These are phyloP conservation scores for Poicephalus meyeri DNA, from an alignment of 2,113 vertebrate genomes.

Conservation along the genomic window DNA sequence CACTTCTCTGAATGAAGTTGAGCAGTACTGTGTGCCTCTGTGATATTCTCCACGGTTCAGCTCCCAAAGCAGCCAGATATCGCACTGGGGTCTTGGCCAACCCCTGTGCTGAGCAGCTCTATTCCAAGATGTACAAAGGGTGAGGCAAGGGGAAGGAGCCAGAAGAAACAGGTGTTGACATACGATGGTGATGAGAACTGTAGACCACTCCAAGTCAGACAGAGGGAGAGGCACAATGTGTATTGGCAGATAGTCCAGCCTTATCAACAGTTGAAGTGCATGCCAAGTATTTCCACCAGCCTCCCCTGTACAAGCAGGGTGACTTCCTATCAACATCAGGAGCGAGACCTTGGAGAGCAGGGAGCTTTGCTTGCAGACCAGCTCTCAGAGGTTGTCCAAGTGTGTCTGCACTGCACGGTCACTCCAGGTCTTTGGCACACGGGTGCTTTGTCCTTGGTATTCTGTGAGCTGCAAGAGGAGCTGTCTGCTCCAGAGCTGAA, in stretches of 20 bases:
- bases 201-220: slow-evolving; percentile 66
- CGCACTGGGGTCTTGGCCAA: not conserved
- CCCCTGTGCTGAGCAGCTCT: not conserved
- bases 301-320: slow-evolving; percentile 1
- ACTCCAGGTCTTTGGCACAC: not conserved
- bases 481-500: not conserved
- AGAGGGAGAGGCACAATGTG: slow-evolving; percentile 48
- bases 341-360: not conserved
- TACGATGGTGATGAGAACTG: not conserved
- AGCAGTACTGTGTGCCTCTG: not conserved
- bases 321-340: slow-evolving; percentile 48
- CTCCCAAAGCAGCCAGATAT: not conserved
- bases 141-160: slow-evolving; percentile 26
- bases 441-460: not conserved
- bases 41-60: not conserved
- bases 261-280: slow-evolving; percentile 49
- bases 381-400: not conserved
- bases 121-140: not conserved
- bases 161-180: slow-evolving; percentile 50
- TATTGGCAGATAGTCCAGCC: slow-evolving; percentile 34
- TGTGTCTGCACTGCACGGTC: not conserved
- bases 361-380: not conserved
- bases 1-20: not conserved
- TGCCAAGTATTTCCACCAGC: slow-evolving; percentile 59
- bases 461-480: not conserved